Evolutionary conservation across 2,113 vertebrate genomes (phyloP).

Genomic region (Saimiri boliviensis): DNA sequence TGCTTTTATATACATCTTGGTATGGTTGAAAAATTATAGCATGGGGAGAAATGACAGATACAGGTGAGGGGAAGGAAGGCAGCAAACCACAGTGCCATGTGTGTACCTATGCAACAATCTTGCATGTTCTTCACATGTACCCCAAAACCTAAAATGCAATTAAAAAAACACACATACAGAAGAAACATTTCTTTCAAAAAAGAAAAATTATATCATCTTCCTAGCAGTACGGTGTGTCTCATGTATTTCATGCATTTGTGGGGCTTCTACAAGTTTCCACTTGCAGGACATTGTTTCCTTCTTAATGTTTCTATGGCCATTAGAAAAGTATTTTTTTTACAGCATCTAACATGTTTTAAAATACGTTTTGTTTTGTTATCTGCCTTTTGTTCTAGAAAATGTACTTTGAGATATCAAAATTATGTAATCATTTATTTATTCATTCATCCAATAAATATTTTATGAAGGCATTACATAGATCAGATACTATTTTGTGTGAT

Average conservation of each 20-base stretch:
- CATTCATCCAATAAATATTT: neutral
- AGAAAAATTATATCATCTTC: neutral
- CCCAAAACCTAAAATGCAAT: too few species aligned
- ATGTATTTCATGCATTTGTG: neutral
- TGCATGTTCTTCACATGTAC: too few species aligned
- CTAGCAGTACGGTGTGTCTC: neutral
- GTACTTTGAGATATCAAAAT: neutral
- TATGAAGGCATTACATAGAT: neutral
- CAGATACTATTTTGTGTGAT: neutral
- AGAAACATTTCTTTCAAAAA: too few species aligned
- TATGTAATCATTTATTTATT: neutral
- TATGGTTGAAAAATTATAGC: neutral
- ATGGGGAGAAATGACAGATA: too few species aligned
- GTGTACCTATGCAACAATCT: too few species aligned
- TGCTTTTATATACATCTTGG: neutral
- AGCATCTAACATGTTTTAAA: neutral
- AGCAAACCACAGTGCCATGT: too few species aligned
- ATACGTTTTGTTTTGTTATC: neutral
- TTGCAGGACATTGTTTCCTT: neutral
- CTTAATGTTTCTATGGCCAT: neutral
- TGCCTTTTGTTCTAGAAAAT: neutral
- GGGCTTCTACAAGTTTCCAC: neutral
- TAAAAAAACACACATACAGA: too few species aligned
- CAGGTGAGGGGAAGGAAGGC: too few species aligned
- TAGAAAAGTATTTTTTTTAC: neutral